Percentiles rank a stretch among this genome's conserved stretches.
These are phyloP conservation scores for Protomyctophum bolini DNA, from an alignment of 2,113 vertebrate genomes.

Conservation along the genomic window DNA sequence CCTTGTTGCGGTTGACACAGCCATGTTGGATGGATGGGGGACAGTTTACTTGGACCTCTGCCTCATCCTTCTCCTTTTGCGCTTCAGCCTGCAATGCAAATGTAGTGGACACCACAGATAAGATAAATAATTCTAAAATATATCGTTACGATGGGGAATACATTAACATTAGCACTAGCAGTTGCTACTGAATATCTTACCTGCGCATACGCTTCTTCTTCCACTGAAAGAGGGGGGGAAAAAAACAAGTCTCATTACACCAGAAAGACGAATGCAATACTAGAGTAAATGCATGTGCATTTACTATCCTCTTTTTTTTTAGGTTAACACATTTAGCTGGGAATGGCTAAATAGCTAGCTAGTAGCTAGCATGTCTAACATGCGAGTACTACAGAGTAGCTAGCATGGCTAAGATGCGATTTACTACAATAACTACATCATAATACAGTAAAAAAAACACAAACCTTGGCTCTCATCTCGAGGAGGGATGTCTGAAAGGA, in stretches of 20 bases:
- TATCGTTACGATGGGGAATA: too few relatives aligned
- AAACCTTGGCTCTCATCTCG: conserved; percentile 92
- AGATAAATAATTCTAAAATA: background rate
- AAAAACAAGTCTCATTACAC: background rate
- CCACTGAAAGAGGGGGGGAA: conserved; percentile 87
- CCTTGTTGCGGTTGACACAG: conserved; percentile 28
- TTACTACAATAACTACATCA: too few relatives aligned
- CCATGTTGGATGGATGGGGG: conserved; percentile 38
- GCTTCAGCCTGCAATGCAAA: conserved; percentile 85
- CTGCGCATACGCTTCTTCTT: conserved; percentile 97
- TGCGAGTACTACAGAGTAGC: too few relatives aligned
- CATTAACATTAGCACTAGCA: too few relatives aligned
- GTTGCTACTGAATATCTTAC: conserved; percentile 66
- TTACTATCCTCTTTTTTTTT: too few relatives aligned
- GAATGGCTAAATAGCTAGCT: background rate
- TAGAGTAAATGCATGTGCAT: rapidly evolving
- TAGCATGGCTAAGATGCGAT: background rate
- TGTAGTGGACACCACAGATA: rapidly evolving
- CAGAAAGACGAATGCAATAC: rapidly evolving
- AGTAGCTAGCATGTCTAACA: too few relatives aligned
- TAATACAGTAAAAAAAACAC: conserved; percentile 19
- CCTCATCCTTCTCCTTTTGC: conserved; percentile 95
- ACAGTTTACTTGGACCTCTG: conserved; percentile 90
- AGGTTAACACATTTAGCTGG: too few relatives aligned
- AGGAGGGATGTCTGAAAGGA: conserved; percentile 63